These are phyloP conservation scores for Centropristis striata DNA, from an alignment of 2,113 vertebrate genomes.

Conservation along the genomic window DNA sequence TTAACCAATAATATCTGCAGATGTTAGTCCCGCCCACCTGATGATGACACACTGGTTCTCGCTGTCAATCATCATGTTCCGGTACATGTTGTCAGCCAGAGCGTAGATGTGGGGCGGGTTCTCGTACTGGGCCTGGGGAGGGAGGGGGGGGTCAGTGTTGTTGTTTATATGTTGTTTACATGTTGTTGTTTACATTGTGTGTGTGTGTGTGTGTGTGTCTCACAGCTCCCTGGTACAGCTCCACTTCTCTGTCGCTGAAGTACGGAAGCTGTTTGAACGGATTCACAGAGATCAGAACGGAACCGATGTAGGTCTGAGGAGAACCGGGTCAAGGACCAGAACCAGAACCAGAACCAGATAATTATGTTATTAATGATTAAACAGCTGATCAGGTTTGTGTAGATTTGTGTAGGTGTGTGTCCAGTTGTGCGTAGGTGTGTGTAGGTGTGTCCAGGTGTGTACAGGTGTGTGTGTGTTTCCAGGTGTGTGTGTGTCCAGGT, in stretches of 20 bases:
- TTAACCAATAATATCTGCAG: background rate
- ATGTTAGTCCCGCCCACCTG: conserved; percentile 83
- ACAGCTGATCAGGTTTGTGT: no score
- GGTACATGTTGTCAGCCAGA: conserved; percentile 88
- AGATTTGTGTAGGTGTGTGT: no score
- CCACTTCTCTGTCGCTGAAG: conserved; percentile 88
- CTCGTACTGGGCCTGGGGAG: conserved; percentile 87
- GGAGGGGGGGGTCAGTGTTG: background rate
- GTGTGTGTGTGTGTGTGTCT: conserved; percentile 70
- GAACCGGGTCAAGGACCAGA: conserved; percentile 63
- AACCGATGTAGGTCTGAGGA: conserved; percentile 88
- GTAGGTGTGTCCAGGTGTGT: no score
- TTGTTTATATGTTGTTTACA: background rate
- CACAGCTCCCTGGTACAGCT: conserved; percentile 90
- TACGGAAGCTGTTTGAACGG: conserved; percentile 90
- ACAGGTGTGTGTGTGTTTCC: no score
- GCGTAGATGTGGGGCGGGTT: conserved; percentile 90
- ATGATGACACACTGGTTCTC: conserved; percentile 92
- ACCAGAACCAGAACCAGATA: background rate
- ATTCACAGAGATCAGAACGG: conserved; percentile 90
- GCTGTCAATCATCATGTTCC: conserved; percentile 90
- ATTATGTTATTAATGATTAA: no score
- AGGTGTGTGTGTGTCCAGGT: no score
- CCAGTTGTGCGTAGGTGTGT: no score
- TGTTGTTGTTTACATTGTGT: background rate